phyloP scores from a whole-genome alignment of 2,888 invertebrate species.

The Xylota segnis region DNA sequence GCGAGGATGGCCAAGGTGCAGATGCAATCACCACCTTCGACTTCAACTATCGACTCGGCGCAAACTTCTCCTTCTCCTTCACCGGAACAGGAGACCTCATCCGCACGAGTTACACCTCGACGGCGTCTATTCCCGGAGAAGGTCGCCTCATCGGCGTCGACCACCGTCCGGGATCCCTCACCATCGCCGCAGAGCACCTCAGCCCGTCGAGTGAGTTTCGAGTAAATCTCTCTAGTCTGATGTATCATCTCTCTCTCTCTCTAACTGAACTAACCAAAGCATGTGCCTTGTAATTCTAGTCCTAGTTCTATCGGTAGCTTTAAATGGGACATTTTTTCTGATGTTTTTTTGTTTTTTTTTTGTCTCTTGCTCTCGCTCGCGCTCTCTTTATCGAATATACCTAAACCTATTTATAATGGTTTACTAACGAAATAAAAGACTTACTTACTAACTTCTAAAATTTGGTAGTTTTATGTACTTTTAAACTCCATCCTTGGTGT shows the following conservation, averaged over 20 bases:
- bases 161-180: constrained; percentile 19
- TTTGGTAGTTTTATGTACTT: constrained; percentile 59
- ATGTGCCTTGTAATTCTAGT: constrained; percentile 78
- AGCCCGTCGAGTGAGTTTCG: constrained; percentile 73
- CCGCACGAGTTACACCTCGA: constrained; percentile 35
- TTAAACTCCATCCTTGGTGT: not conserved
- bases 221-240: constrained; percentile 64
- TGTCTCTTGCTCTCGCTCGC: constrained; percentile 37
- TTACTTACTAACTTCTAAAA: constrained; percentile 68
- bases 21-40: constrained; percentile 61
- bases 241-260: constrained; percentile 16
- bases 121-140: constrained; percentile 58
- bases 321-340: constrained; percentile 36
- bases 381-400: constrained; percentile 55
- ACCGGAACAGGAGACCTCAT: constrained; percentile 43
- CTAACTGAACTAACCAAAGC: constrained; percentile 65
- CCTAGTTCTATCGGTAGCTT: constrained; percentile 64
- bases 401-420: constrained; percentile 70
- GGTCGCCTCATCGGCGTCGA: not conserved
- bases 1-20: constrained; percentile 78
- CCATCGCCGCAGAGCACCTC: constrained; percentile 50
- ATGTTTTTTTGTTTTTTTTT: constrained; percentile 23
- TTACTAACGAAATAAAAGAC: constrained; percentile 74
- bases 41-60: constrained; percentile 38
- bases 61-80: constrained; percentile 48